Evolutionary conservation across 2,888 invertebrate species (phyloP), one percentile per base, ranked within the genome.

Genomic region (Polydrusus cervinus): DNA sequence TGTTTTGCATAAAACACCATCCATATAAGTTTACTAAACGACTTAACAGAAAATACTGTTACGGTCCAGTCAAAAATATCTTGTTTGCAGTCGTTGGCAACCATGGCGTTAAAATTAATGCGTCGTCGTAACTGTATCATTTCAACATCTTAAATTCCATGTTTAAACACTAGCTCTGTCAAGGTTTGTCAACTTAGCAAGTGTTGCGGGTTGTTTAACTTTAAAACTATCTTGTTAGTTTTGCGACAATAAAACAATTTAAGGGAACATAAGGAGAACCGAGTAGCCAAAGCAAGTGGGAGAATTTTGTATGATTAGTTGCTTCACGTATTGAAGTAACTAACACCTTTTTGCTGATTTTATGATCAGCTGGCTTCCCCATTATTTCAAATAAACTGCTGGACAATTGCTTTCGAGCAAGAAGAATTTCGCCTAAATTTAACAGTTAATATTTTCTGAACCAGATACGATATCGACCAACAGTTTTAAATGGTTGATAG

Each of bases 161-260:
- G 53, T 66, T 66, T 66, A 66, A 53, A 53, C 20, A 53, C 53
- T 18, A 66, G 66, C 14, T 66, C 40, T 66, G 51, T 66, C 51
- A 51, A 66, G 51, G 66, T 53, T 66, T 53, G 49, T 49, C 51
- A 53, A 51, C 53, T 66, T 13, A 66, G 66, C 53, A 53, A 66
- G n/a, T 38, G 38, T 51, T n/a, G 40, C n/a, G 66, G 53, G 53
- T 47, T 66, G 66, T 66, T 66, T 66, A 66, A 51, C 66, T 66
- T 66, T 53, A 66, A 53, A 66, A 66, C 66, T 66, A 53, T 53
- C 66, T 66, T 51, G 66, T 53, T 34, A 38, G 66, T 53, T 66
- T 53, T 51, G 49, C 49, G 34, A 53, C 53, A 66, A 53, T 66
- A 53, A 66, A 38, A 66, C 53, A 18, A 34, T 66, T 66, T 53